Evolutionary conservation across 2,797 vertebrate genomes (phyloP).

Genomic region (Serranus cabrilla): DNA sequence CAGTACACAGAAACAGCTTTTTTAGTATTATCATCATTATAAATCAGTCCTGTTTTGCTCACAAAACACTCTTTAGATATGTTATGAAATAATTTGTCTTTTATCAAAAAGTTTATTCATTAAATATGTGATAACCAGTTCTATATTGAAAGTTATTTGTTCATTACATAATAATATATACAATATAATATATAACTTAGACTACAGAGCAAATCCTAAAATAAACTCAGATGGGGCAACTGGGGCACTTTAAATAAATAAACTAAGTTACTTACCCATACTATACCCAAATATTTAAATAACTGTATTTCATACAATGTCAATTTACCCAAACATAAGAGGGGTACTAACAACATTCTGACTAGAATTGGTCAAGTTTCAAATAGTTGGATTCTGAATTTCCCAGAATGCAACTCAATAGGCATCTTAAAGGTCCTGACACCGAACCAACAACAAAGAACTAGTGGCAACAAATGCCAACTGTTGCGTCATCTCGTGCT

Average conservation of each 20-base stretch:
- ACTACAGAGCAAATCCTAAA: neutral
- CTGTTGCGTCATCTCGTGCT: no score
- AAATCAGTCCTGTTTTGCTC: neutral
- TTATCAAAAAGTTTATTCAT: neutral
- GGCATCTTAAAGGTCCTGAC: neutral
- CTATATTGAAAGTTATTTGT: neutral
- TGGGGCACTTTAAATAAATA: no score
- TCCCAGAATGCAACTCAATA: neutral
- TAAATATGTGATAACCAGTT: neutral
- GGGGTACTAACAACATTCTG: neutral
- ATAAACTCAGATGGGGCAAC: neutral
- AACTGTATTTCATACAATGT: neutral
- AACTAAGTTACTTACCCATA: no score
- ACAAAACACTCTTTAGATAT: neutral
- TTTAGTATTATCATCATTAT: no score
- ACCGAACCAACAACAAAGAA: no score
- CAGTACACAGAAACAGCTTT: no score
- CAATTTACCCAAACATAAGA: neutral
- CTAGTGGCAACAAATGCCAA: no score
- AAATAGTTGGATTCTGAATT: neutral
- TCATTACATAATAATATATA: neutral
- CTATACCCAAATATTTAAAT: no score
- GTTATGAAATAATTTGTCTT: neutral
- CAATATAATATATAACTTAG: no score
- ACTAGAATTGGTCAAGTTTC: no score